Percentiles rank a stretch among this genome's conserved stretches.
Conservation (phyloP, 2,888 invertebrate genomes). For the Andrena hattorfiana region DNA sequence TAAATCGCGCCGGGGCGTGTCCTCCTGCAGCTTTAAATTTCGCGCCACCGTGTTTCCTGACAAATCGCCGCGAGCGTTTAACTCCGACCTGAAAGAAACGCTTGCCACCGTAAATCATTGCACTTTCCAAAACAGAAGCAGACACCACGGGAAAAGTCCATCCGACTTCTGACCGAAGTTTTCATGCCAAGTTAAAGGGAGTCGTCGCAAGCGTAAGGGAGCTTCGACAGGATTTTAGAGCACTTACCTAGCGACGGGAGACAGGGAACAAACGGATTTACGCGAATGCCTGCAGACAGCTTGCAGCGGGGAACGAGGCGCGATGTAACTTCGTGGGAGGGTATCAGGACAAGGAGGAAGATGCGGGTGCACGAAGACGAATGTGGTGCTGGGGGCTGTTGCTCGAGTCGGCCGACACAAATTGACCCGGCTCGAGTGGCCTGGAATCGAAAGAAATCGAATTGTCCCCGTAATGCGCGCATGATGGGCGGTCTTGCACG, state of each 20-base stretch:
- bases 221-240: background rate
- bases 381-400: slow-evolving; percentile 1
- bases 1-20: slow-evolving; percentile 15
- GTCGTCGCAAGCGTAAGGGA: background rate
- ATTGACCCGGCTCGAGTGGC: slow-evolving; percentile 8
- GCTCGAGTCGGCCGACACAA: background rate
- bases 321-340: background rate
- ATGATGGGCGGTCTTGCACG: slow-evolving; percentile 12
- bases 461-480: slow-evolving; percentile 43
- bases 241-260: background rate
- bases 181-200: background rate
- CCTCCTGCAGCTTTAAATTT: too few species aligned
- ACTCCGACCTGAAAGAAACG: too few species aligned
- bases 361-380: background rate
- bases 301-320: background rate
- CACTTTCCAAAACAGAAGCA: too few species aligned
- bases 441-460: slow-evolving; percentile 41
- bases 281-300: slow-evolving; percentile 4
- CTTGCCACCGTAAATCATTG: too few species aligned
- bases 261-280: background rate
- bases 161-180: too few species aligned
- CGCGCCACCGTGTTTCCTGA: too few species aligned
- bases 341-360: background rate
- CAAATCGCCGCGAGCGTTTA: too few species aligned
- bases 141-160: too few species aligned